These are phyloP conservation scores for Zaprionus capensis DNA, from an alignment of 1,140 invertebrate species.

Conservation along the genomic window DNA sequence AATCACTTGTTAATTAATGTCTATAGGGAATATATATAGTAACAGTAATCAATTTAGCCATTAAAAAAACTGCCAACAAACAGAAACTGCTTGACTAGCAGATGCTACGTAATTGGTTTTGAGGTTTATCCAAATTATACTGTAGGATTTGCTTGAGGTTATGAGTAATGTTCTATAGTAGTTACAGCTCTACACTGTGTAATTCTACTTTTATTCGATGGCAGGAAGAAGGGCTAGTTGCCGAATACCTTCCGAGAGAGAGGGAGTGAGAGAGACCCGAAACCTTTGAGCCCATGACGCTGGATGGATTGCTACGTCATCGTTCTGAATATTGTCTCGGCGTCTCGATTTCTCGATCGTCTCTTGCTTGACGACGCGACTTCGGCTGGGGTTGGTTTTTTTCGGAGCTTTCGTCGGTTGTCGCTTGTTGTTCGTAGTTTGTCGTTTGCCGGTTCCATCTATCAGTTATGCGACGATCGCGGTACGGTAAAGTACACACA, in stretches of 20 bases:
- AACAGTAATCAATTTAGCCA: conserved; percentile 2
- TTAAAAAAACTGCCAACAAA: neutral
- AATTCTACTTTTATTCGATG: neutral
- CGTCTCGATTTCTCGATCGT: conserved; percentile 28
- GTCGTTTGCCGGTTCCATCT: conserved; percentile 57
- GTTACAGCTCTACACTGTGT: neutral
- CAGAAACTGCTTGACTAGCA: neutral
- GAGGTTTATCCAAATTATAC: neutral
- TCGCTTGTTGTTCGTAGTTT: conserved; percentile 18
- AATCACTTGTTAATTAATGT: conserved; percentile 45
- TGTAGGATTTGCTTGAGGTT: neutral
- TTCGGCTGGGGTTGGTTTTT: conserved; percentile 44
- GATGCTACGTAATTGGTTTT: neutral
- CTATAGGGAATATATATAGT: conserved; percentile 14
- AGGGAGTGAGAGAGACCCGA: neutral
- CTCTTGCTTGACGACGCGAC: conserved; percentile 16
- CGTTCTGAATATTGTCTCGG: conserved; percentile 4
- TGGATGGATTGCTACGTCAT: conserved; percentile 18
- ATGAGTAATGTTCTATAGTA: neutral
- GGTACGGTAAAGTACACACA: conserved; percentile 62
- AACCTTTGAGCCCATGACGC: conserved; percentile 29
- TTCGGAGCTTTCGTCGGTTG: conserved; percentile 28
- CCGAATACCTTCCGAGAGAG: neutral
- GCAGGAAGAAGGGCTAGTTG: neutral
- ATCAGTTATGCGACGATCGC: conserved; percentile 80